Conservation (phyloP, 2,113 vertebrate genomes). For the Aphelocoma coerulescens region DNA sequence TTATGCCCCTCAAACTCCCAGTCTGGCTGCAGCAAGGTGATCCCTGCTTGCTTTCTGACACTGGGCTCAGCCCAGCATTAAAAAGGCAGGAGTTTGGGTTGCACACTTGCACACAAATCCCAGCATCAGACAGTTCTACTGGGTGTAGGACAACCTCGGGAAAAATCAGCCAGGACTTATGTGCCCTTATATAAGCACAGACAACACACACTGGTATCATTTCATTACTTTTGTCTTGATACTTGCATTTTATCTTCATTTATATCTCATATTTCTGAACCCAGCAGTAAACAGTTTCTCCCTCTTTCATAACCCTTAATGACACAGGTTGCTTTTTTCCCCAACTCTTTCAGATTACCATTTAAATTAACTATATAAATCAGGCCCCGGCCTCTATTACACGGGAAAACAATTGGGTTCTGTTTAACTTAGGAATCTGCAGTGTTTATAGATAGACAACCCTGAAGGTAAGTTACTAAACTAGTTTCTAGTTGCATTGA, state of each 20-base stretch:
- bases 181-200: not conserved
- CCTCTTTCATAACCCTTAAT: slow-evolving; percentile 44
- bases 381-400: slow-evolving; percentile 48
- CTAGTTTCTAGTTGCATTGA: slow-evolving; percentile 67
- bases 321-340: slow-evolving; percentile 11
- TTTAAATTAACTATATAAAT: slow-evolving; percentile 68
- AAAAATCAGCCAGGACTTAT: not conserved
- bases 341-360: slow-evolving; percentile 42
- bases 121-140: not conserved
- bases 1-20: not conserved
- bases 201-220: not conserved
- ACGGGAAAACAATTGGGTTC: slow-evolving; percentile 57
- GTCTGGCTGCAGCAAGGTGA: not conserved
- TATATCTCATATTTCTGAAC: slow-evolving; percentile 36
- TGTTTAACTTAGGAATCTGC: slow-evolving; percentile 68
- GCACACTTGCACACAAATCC: not conserved
- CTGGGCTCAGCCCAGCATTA: not conserved
- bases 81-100: not conserved
- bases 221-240: slow-evolving; percentile 19
- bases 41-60: not conserved
- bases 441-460: slow-evolving; percentile 69
- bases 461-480: slow-evolving; percentile 61
- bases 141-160: not conserved
- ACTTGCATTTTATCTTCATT: slow-evolving; percentile 27
- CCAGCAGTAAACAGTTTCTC: slow-evolving; percentile 43